These are phyloP conservation scores for Drosophila sordidula DNA, from an alignment of 2,888 invertebrate genomes.

Conservation along the genomic window DNA sequence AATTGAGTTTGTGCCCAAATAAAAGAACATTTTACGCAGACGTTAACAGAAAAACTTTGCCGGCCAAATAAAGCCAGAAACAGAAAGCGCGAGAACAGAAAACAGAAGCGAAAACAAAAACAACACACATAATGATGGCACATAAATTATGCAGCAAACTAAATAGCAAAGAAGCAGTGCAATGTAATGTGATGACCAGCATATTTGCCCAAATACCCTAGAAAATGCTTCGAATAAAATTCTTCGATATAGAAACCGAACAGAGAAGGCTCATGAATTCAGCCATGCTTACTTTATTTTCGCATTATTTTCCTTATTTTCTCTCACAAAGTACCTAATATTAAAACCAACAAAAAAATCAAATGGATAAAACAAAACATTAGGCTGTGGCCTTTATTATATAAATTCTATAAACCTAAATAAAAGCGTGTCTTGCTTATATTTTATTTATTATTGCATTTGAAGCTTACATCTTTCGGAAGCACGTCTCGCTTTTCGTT, in stretches of 20 bases:
- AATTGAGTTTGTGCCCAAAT: slow-evolving; percentile 31
- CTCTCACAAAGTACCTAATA: too few relatives aligned
- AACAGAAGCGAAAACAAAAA: slow-evolving; percentile 35
- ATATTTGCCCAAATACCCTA: slow-evolving; percentile 19
- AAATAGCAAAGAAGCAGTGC: slow-evolving; percentile 14
- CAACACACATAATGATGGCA: slow-evolving; percentile 24
- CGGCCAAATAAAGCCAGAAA: slow-evolving; percentile 5
- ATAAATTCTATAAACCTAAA: neutral
- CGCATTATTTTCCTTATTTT: too few relatives aligned
- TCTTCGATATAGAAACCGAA: neutral
- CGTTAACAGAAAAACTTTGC: slow-evolving; percentile 47
- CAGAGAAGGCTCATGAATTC: too few relatives aligned
- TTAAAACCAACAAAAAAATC: too few relatives aligned
- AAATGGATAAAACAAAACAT: too few relatives aligned
- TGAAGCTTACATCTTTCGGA: neutral
- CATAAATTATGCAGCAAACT: slow-evolving; percentile 47
- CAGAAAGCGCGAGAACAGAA: slow-evolving; percentile 23
- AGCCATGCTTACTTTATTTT: neutral
- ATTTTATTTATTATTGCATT: neutral
- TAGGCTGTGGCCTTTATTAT: neutral
- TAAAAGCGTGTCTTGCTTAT: neutral
- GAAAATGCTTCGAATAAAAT: neutral
- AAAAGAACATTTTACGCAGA: slow-evolving; percentile 53
- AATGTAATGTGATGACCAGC: neutral
- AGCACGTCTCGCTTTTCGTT: neutral